Percentiles rank a stretch among this genome's conserved stretches.
These are phyloP conservation scores for Cyphomyrus plagiostoma DNA, from an alignment of 2,113 vertebrate species.

Conservation along the genomic window DNA sequence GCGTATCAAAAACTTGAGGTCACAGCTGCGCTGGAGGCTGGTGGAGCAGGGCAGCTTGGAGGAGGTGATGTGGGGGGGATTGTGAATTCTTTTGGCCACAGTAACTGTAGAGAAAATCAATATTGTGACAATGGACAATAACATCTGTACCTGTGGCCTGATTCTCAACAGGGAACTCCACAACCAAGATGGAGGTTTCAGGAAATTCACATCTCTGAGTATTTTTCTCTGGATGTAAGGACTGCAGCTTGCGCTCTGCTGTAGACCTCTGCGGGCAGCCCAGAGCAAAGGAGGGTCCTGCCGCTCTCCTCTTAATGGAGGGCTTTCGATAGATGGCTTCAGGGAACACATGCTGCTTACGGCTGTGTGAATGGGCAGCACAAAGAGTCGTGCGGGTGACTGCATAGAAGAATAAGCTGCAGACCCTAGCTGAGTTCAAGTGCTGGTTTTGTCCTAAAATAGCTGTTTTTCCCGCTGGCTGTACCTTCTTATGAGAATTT, in stretches of 20 bases:
- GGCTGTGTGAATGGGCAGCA: background rate
- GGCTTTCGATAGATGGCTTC: background rate
- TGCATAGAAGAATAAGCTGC: background rate
- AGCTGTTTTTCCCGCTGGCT: background rate
- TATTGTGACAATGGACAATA: background rate
- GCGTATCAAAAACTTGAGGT: conserved; percentile 57
- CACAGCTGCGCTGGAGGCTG: conserved; percentile 62
- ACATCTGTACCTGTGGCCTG: background rate
- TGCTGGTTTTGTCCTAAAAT: background rate
- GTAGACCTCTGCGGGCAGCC: background rate
- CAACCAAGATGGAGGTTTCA: background rate
- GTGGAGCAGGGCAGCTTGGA: conserved; percentile 65
- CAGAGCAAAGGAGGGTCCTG: background rate
- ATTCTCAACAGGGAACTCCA: background rate
- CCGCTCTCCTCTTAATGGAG: background rate
- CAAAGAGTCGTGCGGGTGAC: background rate
- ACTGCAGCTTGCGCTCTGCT: background rate
- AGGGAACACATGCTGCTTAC: background rate
- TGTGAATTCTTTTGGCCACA: background rate
- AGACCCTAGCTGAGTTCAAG: background rate
- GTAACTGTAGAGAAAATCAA: background rate
- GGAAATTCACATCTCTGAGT: background rate
- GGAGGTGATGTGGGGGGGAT: conserved; percentile 47
- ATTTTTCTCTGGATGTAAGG: background rate
- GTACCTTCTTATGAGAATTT: background rate